phyloP scores from a whole-genome alignment of 2,888 invertebrate species.

The Eubasilissa splendida region DNA sequence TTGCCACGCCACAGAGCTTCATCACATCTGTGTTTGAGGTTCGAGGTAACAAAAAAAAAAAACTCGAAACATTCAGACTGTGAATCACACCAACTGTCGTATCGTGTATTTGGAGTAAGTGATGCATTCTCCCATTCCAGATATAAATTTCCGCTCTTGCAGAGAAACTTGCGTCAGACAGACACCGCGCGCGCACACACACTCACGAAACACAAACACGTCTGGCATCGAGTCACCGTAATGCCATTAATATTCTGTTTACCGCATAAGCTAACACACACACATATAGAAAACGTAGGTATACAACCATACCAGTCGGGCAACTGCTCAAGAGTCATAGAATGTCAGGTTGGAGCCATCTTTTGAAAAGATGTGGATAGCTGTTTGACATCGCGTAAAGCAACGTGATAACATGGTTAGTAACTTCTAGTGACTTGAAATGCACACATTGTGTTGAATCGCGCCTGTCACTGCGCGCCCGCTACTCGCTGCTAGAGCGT shows the following conservation, averaged over 20 bases:
- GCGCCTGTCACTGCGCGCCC: background rate
- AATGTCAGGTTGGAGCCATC: conserved; percentile 13
- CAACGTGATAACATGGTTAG: conserved; percentile 33
- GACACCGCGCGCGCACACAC: background rate
- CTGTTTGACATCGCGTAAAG: conserved; percentile 35
- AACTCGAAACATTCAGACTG: background rate
- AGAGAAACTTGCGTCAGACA: conserved; percentile 28
- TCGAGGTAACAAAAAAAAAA: too few relatives aligned
- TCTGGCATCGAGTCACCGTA: conserved; percentile 28
- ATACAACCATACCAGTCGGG: background rate
- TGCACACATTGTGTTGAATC: conserved; percentile 9
- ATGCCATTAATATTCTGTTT: conserved; percentile 39
- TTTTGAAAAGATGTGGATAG: conserved; percentile 21
- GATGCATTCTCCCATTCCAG: conserved; percentile 16
- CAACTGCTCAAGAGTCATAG: conserved; percentile 10
- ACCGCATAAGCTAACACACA: conserved; percentile 23
- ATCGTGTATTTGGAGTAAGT: background rate
- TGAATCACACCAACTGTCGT: background rate
- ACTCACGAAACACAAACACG: conserved; percentile 1
- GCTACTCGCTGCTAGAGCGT: background rate
- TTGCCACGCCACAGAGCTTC: conserved; percentile 4
- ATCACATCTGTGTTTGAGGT: background rate
- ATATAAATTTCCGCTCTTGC: conserved; percentile 11
- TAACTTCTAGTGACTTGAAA: conserved; percentile 15
- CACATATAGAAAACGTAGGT: background rate